These are phyloP conservation scores for Umimayanthus chanpuru DNA, from an alignment of 92 coral and sea anemone species.

Conservation along the genomic window DNA sequence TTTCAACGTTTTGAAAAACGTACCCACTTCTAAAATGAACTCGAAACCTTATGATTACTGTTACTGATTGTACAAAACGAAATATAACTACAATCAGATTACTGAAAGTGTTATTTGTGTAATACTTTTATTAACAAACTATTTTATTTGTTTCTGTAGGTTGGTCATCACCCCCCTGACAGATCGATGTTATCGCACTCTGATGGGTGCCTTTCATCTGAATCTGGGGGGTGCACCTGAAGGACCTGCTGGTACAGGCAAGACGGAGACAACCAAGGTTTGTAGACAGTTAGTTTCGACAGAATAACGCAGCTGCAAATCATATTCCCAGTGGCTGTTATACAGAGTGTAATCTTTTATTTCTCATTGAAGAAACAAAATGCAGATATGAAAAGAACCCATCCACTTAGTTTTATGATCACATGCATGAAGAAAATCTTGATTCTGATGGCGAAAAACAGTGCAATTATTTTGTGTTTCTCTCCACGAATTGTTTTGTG, in stretches of 20 bases:
- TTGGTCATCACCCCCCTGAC: slow-evolving; percentile 99
- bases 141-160: slow-evolving; percentile 47
- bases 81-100: neutral
- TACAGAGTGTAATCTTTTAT: too few species aligned
- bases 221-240: slow-evolving; percentile 99
- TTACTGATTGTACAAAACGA: too few species aligned
- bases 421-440: neutral
- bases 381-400: neutral
- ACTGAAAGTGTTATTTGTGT: neutral
- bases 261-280: slow-evolving; percentile 99
- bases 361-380: neutral
- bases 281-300: neutral
- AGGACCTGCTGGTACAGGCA: slow-evolving; percentile 99
- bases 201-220: slow-evolving; percentile 97
- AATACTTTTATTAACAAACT: neutral
- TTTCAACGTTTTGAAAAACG: too few species aligned
- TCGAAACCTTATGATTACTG: too few species aligned
- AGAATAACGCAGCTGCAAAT: neutral
- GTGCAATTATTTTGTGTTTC: neutral
- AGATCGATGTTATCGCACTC: slow-evolving; percentile 99
- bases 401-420: neutral
- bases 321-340: neutral
- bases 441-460: neutral
- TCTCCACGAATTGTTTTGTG: too few species aligned
- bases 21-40: too few species aligned